phyloP scores from a whole-genome alignment of 2,888 invertebrate genomes.

The Meghimatium bilineatum region DNA sequence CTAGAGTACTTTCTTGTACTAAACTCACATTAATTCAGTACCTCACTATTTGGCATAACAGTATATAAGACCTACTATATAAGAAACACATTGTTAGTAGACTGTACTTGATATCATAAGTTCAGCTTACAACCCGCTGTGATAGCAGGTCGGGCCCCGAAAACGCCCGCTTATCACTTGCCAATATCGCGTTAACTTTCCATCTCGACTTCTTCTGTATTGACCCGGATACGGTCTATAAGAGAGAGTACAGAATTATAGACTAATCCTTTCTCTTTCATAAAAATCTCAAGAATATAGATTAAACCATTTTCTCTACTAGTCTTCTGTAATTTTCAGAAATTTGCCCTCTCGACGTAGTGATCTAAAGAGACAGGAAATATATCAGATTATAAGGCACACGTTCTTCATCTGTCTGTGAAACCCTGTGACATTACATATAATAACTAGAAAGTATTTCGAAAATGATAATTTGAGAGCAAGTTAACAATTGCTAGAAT shows the following conservation, averaged over 20 bases:
- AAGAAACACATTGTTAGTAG: too few species aligned
- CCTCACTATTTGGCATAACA: too few species aligned
- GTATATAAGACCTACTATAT: too few species aligned
- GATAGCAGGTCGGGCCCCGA: constrained; percentile 6
- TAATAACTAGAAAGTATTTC: background rate
- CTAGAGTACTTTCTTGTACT: too few species aligned
- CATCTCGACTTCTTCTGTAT: background rate
- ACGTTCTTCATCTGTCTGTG: background rate
- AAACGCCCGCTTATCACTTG: background rate
- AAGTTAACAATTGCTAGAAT: background rate
- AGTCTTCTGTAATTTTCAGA: background rate
- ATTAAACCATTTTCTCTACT: background rate
- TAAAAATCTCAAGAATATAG: background rate
- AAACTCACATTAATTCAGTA: too few species aligned
- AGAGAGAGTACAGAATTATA: background rate
- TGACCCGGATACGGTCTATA: background rate
- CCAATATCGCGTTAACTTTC: background rate
- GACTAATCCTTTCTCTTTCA: background rate
- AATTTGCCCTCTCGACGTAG: background rate
- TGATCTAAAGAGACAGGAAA: background rate
- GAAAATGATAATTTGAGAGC: background rate
- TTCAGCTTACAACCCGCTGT: background rate
- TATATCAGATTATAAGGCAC: background rate
- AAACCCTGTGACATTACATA: background rate
- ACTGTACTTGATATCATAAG: too few species aligned